Percentiles rank a stretch among this genome's conserved stretches.
These are phyloP conservation scores for Andricus quercusramuli DNA, from an alignment of 2,888 invertebrate genomes.

Conservation along the genomic window DNA sequence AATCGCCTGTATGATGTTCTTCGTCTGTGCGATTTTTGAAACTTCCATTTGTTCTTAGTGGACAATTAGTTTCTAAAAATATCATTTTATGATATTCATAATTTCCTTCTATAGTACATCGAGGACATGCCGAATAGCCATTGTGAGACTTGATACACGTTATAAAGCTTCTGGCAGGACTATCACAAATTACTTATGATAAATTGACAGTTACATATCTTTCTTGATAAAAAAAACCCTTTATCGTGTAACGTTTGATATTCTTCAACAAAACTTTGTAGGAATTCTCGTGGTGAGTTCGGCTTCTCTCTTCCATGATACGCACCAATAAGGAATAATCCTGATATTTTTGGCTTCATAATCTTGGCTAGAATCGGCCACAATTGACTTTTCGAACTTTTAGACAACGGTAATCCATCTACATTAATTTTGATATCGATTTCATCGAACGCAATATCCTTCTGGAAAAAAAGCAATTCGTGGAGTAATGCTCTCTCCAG, in stretches of 20 bases:
- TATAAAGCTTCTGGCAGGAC: not conserved
- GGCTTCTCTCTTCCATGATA: not conserved
- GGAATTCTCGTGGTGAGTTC: not conserved
- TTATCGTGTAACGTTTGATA: not conserved
- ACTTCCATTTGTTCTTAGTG: not conserved
- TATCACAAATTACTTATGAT: not conserved
- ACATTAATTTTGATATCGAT: too few species aligned
- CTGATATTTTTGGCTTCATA: not conserved
- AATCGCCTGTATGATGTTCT: not conserved
- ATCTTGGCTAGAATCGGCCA: slow-evolving; percentile 6
- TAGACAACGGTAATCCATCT: slow-evolving; percentile 10
- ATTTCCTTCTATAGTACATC: slow-evolving; percentile 2
- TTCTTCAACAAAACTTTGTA: not conserved
- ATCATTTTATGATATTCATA: not conserved
- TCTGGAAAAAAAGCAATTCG: too few species aligned
- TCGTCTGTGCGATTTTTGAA: not conserved
- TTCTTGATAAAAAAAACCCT: not conserved
- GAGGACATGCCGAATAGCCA: not conserved
- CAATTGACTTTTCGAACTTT: not conserved
- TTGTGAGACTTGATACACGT: not conserved
- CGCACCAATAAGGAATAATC: not conserved
- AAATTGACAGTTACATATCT: too few species aligned
- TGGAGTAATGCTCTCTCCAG: not conserved
- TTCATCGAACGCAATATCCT: not conserved
- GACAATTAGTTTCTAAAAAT: not conserved